Evolutionary conservation across 1,140 invertebrate genomes (phyloP).

Genomic region (Papilio glaucus): DNA sequence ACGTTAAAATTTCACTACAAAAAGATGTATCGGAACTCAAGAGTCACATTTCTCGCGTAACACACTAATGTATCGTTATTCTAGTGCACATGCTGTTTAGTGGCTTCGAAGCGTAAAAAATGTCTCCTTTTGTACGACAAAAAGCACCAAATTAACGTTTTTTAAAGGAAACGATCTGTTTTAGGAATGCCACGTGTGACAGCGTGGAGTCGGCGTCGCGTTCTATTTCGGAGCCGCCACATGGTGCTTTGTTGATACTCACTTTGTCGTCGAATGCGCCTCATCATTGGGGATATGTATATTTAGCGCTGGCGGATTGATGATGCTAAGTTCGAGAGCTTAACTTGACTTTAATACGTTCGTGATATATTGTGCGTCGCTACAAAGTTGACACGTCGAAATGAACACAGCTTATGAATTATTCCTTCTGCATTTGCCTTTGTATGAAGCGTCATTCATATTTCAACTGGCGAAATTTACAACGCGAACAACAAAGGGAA

Average conservation of each 20-base stretch:
- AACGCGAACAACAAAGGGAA: slow-evolving; percentile 53
- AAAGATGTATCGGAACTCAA: slow-evolving; percentile 65
- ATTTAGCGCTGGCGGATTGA: slow-evolving; percentile 69
- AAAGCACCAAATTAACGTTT: slow-evolving; percentile 80
- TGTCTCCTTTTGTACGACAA: slow-evolving; percentile 73
- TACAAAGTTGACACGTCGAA: slow-evolving; percentile 64
- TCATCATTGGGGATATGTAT: slow-evolving; percentile 74
- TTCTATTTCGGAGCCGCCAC: slow-evolving; percentile 74
- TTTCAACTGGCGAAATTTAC: slow-evolving; percentile 53
- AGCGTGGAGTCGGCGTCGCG: slow-evolving; percentile 58
- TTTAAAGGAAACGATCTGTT: slow-evolving; percentile 82
- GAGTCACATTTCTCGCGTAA: slow-evolving; percentile 75
- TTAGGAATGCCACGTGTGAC: slow-evolving; percentile 77
- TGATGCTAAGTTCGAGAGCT: slow-evolving; percentile 63
- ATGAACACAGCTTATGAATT: slow-evolving; percentile 63
- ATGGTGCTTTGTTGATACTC: slow-evolving; percentile 72
- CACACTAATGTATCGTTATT: slow-evolving; percentile 70
- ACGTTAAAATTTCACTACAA: slow-evolving; percentile 23
- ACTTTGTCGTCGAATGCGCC: slow-evolving; percentile 75
- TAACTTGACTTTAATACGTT: slow-evolving; percentile 75
- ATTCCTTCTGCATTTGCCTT: slow-evolving; percentile 47
- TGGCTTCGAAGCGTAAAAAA: slow-evolving; percentile 63
- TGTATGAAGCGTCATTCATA: slow-evolving; percentile 51
- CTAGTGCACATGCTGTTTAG: slow-evolving; percentile 69
- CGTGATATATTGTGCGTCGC: slow-evolving; percentile 73